Percentiles rank a stretch among this genome's conserved stretches.
These are phyloP conservation scores for Serrognathus titanus DNA, from an alignment of 2,888 invertebrate species.

Conservation along the genomic window DNA sequence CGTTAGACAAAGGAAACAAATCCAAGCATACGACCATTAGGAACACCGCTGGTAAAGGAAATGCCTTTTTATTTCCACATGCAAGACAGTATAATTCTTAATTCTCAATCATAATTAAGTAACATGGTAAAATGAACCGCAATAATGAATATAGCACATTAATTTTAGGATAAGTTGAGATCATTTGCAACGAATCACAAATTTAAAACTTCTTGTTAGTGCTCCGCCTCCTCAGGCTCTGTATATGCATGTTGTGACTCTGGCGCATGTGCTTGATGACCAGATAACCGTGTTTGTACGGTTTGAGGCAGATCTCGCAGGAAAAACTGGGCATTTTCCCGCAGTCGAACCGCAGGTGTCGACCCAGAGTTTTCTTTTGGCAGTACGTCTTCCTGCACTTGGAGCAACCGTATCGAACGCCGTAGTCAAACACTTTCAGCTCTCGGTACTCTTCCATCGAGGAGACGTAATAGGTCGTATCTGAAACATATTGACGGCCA, in stretches of 20 bases:
- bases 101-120: too few species aligned
- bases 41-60: too few species aligned
- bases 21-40: too few species aligned
- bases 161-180: too few species aligned
- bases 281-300: conserved; percentile 16
- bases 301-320: conserved; percentile 36
- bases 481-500: conserved; percentile 16
- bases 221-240: conserved; percentile 15
- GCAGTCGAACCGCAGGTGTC: conserved; percentile 52
- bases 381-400: conserved; percentile 44
- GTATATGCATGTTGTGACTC: conserved; percentile 21
- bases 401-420: conserved; percentile 42
- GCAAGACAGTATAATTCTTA: too few species aligned
- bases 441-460: conserved; percentile 43
- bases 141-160: too few species aligned
- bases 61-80: too few species aligned
- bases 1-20: too few species aligned
- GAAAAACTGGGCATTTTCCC: conserved; percentile 44
- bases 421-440: conserved; percentile 39
- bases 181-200: too few species aligned
- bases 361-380: conserved; percentile 45
- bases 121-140: too few species aligned
- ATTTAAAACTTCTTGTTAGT: not conserved
- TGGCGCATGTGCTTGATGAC: conserved; percentile 22
- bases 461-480: conserved; percentile 38